phyloP scores from a whole-genome alignment of 1,140 invertebrate genomes.

The Brachionus plicatilis region DNA sequence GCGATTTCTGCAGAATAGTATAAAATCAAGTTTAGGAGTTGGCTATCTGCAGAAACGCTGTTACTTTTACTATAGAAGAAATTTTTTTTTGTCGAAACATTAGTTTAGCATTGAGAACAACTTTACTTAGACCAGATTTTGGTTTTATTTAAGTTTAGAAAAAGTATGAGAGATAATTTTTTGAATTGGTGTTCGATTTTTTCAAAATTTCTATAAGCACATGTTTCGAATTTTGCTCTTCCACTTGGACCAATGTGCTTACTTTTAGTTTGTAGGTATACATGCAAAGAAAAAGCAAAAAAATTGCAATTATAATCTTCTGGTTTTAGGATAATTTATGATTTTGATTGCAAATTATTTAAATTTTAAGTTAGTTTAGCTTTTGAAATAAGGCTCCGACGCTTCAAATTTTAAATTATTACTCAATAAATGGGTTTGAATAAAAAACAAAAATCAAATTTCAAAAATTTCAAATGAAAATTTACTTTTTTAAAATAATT shows the following conservation, averaged over 20 bases:
- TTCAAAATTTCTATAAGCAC: neutral
- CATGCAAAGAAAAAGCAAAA: neutral
- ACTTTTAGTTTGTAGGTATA: neutral
- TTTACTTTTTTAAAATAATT: no score
- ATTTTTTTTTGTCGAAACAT: neutral
- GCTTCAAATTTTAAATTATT: no score
- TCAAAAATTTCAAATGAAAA: no score
- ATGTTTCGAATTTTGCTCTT: constrained; percentile 8
- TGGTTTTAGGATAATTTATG: neutral
- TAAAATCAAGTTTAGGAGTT: constrained; percentile 29
- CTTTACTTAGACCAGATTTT: neutral
- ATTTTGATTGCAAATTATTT: constrained; percentile 15
- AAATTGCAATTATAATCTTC: neutral
- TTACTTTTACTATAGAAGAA: neutral
- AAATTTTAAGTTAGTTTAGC: constrained; percentile 9
- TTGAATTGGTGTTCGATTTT: neutral
- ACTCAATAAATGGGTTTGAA: no score
- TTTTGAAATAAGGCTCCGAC: neutral
- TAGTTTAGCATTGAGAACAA: neutral
- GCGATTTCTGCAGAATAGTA: constrained; percentile 18
- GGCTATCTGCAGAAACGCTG: constrained; percentile 11
- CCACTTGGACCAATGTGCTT: neutral
- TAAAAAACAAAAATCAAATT: no score
- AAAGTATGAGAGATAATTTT: neutral
- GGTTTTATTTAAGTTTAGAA: neutral